Percentiles rank a stretch among this genome's conserved stretches.
Conservation (phyloP, 2,113 vertebrate genomes). For the Lycaon pictus region DNA sequence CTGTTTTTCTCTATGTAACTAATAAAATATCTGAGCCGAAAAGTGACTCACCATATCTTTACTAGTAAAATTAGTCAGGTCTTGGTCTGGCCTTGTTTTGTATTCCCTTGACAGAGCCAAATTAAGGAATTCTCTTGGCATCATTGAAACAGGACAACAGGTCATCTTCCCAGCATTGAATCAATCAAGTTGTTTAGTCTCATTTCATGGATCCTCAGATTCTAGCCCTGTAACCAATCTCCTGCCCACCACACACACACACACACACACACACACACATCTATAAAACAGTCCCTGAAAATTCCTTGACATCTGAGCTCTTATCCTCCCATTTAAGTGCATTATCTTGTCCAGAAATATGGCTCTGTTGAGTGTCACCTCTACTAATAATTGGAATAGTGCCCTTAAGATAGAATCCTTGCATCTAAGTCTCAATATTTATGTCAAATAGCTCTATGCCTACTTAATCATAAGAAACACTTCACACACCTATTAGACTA, state of each 20-base stretch:
- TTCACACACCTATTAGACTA: not conserved
- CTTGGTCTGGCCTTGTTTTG: not conserved
- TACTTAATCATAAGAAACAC: not conserved
- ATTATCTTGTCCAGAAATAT: not conserved
- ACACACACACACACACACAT: not conserved
- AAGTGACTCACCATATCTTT: not conserved
- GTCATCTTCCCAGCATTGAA: not conserved
- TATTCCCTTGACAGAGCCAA: not conserved
- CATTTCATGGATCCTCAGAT: not conserved
- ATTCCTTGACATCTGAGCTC: not conserved
- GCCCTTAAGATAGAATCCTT: not conserved
- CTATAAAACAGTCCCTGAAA: not conserved
- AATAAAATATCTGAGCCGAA: not conserved
- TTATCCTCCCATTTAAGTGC: not conserved
- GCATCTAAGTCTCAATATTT: not conserved
- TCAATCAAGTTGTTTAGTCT: not conserved
- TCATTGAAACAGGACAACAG: not conserved
- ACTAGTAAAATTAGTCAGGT: not conserved
- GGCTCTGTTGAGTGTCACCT: not conserved
- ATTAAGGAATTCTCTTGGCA: not conserved
- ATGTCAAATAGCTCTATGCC: not conserved
- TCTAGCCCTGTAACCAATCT: not conserved
- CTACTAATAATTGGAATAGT: not conserved
- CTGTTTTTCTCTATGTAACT: not conserved
- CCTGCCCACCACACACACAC: accelerated